Conservation (phyloP, 2,113 vertebrate genomes). For the Microcebus jonahi region DNA sequence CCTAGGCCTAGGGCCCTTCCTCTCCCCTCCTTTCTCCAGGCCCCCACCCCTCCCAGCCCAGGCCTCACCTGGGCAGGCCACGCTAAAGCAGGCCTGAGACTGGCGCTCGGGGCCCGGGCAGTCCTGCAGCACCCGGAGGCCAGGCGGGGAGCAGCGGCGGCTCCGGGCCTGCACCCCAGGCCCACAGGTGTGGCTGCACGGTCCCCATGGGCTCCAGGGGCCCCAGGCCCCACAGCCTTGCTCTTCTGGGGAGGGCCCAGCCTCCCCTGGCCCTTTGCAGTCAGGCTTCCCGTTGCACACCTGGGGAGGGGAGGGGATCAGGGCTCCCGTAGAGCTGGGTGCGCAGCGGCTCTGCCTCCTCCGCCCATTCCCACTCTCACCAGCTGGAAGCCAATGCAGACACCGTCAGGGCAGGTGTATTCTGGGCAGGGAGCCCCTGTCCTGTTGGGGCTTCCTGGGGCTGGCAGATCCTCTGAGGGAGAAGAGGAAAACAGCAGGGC, state of each 20-base stretch:
- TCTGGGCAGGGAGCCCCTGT: constrained; percentile 84
- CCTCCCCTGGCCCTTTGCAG: constrained; percentile 78
- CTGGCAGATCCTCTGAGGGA: constrained; percentile 37
- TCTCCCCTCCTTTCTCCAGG: too few species aligned
- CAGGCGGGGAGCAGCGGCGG: constrained; percentile 81
- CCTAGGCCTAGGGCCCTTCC: not conserved
- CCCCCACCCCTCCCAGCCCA: not conserved
- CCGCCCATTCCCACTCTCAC: constrained; percentile 64
- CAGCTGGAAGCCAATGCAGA: constrained; percentile 88
- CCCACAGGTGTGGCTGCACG: constrained; percentile 89
- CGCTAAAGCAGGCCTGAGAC: constrained; percentile 88
- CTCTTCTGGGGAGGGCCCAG: constrained; percentile 82
- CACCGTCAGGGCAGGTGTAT: constrained; percentile 87
- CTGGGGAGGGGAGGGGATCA: constrained; percentile 67
- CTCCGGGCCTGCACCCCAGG: constrained; percentile 83
- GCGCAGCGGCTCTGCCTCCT: not conserved
- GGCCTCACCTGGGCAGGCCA: constrained; percentile 87
- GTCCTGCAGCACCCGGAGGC: constrained; percentile 74
- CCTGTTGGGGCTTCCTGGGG: constrained; percentile 76
- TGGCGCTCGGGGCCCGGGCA: constrained; percentile 86
- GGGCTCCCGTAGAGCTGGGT: not conserved
- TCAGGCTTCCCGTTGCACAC: constrained; percentile 90
- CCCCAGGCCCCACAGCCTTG: constrained; percentile 88
- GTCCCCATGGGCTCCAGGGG: constrained; percentile 89
- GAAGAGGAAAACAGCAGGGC: not conserved